phyloP scores from a whole-genome alignment of 1,140 invertebrate genomes.

The Neodiprion fabricii region DNA sequence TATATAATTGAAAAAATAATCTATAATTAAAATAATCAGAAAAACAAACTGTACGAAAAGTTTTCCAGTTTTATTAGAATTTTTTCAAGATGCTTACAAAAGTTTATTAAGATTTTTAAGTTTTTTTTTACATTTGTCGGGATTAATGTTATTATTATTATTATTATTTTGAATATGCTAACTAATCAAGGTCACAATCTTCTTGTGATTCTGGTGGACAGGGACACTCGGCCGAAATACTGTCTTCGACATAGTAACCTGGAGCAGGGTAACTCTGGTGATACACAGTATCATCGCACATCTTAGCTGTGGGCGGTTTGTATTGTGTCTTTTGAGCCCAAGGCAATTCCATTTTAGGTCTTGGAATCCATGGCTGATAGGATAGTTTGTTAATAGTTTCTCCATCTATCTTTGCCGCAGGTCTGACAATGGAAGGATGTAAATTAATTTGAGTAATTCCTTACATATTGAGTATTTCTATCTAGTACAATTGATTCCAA shows the following conservation, averaged over 20 bases:
- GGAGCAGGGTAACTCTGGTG: slow-evolving; percentile 59
- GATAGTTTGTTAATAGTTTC: slow-evolving; percentile 68
- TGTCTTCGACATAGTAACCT: slow-evolving; percentile 56
- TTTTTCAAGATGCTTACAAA: neutral
- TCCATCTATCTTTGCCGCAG: slow-evolving; percentile 62
- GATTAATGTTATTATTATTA: neutral
- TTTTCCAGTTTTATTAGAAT: neutral
- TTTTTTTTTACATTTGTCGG: neutral
- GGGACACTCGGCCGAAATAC: slow-evolving; percentile 14
- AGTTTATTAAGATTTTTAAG: slow-evolving; percentile 2
- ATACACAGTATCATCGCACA: slow-evolving; percentile 58
- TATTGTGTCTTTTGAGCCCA: slow-evolving; percentile 57
- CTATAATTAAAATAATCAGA: neutral
- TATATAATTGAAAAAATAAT: neutral
- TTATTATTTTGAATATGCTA: neutral
- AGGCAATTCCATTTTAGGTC: slow-evolving; percentile 50
- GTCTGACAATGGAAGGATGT: slow-evolving; percentile 56
- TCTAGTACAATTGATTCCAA: slow-evolving; percentile 57
- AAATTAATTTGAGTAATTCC: slow-evolving; percentile 54
- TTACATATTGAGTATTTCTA: slow-evolving; percentile 55
- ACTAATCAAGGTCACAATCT: slow-evolving; percentile 5
- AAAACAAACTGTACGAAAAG: neutral
- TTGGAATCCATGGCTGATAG: slow-evolving; percentile 56
- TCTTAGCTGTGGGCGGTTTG: slow-evolving; percentile 47
- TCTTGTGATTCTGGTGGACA: slow-evolving; percentile 8